These are phyloP conservation scores for Orius laevigatus DNA, from an alignment of 1,140 invertebrate species.

Conservation along the genomic window DNA sequence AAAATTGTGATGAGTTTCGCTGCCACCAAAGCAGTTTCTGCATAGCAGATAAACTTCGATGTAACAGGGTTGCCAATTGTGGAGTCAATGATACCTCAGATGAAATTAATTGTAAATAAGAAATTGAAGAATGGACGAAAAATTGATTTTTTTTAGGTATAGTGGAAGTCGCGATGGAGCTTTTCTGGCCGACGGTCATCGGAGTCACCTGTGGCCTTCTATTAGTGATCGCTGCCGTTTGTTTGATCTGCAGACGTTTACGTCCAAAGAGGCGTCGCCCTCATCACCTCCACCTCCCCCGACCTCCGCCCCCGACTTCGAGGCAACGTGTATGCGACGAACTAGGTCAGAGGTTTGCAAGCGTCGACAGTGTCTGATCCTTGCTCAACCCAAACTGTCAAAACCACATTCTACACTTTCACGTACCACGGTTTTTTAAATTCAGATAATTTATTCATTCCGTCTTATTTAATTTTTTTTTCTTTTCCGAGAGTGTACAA, in stretches of 20 bases:
- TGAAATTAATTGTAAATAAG: constrained; percentile 57
- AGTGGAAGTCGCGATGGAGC: constrained; percentile 27
- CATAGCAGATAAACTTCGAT: constrained; percentile 57
- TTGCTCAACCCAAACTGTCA: constrained; percentile 19
- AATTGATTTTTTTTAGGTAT: constrained; percentile 31
- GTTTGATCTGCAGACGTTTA: constrained; percentile 28
- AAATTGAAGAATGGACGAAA: no score
- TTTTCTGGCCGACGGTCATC: constrained; percentile 26
- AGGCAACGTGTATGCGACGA: constrained; percentile 31
- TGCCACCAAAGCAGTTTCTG: constrained; percentile 56
- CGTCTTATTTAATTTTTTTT: no score
- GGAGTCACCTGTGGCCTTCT: constrained; percentile 24
- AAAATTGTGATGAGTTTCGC: constrained; percentile 39
- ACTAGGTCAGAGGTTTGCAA: constrained; percentile 33
- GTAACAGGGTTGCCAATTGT: constrained; percentile 65
- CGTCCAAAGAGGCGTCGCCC: constrained; percentile 27
- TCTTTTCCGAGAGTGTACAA: no score
- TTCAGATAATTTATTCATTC: no score
- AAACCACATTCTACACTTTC: constrained; percentile 5
- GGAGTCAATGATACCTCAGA: constrained; percentile 61
- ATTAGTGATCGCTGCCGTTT: constrained; percentile 25
- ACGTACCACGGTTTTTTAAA: no score
- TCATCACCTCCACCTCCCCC: constrained; percentile 26
- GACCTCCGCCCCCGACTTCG: constrained; percentile 15
- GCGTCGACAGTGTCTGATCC: constrained; percentile 37